These are phyloP conservation scores for Nudaria mundana DNA, from an alignment of 2,888 invertebrate genomes.

Conservation along the genomic window DNA sequence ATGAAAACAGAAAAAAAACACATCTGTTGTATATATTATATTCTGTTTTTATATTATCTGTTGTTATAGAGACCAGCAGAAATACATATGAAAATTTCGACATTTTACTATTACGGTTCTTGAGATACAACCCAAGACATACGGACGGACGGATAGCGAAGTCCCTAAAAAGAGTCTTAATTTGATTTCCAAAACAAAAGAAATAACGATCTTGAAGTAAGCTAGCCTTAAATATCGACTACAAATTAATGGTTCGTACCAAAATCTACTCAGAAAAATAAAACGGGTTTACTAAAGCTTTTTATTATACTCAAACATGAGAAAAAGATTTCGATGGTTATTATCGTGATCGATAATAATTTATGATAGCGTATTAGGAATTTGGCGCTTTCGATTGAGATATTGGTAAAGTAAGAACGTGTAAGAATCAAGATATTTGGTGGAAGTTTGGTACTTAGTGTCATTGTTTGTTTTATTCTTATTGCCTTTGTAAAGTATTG, in stretches of 20 bases:
- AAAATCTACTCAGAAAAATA: no score
- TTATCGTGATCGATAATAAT: conserved; percentile 30
- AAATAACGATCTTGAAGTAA: conserved; percentile 20
- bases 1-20: no score
- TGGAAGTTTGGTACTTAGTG: conserved; percentile 4
- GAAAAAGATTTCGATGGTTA: conserved; percentile 20
- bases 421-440: conserved; percentile 12
- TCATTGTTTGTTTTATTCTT: conserved; percentile 3
- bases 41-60: no score
- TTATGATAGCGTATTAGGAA: conserved; percentile 23
- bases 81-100: no score
- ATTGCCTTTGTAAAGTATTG: background rate
- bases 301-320: conserved; percentile 9
- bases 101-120: no score
- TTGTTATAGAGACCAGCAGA: no score
- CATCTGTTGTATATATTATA: no score
- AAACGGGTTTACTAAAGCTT: conserved; percentile 10
- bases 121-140: no score
- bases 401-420: conserved; percentile 19
- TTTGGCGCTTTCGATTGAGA: conserved; percentile 15
- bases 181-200: conserved; percentile 10
- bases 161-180: no score
- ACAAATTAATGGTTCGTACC: background rate
- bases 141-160: no score
- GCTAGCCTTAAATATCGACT: conserved; percentile 29